These are phyloP conservation scores for Indicator maculatus DNA, from an alignment of 2,113 vertebrate species.

Conservation along the genomic window DNA sequence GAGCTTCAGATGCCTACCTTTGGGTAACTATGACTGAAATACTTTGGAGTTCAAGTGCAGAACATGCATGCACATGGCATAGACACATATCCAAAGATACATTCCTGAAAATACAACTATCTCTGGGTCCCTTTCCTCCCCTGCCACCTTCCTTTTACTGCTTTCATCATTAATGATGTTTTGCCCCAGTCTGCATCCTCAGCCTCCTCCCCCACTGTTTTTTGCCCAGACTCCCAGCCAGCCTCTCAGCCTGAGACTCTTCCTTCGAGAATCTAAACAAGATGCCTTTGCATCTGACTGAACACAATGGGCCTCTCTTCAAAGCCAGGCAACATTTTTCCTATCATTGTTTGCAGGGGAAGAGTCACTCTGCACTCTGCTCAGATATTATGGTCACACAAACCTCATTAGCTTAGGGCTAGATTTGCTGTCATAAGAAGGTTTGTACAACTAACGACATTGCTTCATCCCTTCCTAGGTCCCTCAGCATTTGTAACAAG, in stretches of 20 bases:
- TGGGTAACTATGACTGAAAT: not conserved
- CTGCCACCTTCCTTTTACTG: not conserved
- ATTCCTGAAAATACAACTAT: not conserved
- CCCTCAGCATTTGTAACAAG: conserved; percentile 37
- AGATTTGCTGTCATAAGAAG: conserved; percentile 25
- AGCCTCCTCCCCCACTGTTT: conserved; percentile 1
- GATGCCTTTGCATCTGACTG: conserved; percentile 56
- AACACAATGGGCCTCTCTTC: conserved; percentile 56
- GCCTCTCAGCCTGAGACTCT: not conserved
- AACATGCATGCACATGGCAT: not conserved
- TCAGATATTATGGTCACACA: not conserved
- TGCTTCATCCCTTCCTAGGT: conserved; percentile 52
- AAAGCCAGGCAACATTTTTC: conserved; percentile 65
- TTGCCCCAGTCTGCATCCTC: not conserved
- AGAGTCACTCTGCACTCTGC: conserved; percentile 44
- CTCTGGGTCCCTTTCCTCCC: not conserved
- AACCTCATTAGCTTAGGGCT: not conserved
- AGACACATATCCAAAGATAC: not conserved
- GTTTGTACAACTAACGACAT: not conserved
- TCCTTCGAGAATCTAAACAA: conserved; percentile 52
- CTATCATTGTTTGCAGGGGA: conserved; percentile 64
- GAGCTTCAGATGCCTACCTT: not conserved
- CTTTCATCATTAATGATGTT: not conserved
- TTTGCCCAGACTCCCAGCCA: not conserved
- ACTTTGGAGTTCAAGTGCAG: not conserved